Base-by-base conservation (phyloP, 1,140 invertebrate species). In the Acromyrmex charruanus region DNA sequence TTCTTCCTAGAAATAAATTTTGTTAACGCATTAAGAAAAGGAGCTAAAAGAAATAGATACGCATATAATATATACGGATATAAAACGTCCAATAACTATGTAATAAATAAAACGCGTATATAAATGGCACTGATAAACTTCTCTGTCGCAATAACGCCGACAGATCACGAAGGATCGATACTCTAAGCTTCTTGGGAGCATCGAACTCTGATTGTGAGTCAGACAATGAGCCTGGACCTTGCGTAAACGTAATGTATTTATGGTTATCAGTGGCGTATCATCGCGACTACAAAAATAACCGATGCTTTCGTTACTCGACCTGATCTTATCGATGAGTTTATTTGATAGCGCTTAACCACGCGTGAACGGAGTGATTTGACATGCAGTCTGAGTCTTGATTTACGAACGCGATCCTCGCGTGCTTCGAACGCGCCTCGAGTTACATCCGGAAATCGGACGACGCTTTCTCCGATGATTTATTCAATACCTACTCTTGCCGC, bases 251-350 rank as follows among this genome's bases (percentile, higher is more conserved):
- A 39, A 51, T 44, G 2, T 71, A 59, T 85, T 77, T 51, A 66
- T 49, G 61, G 16, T 88, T 88, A 88, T 89, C 88, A 74, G 10
- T 25, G 80, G 31, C 58, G 18, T 66, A 74, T 68, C 59, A 21
- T 14, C 4, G 35, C 31, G n/a, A 25, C 6, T 58, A 59, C 61
- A 66, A 87, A 89, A 88, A 89, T 66, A 88, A 49, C 53, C 58
- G 14, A 49, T 28, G 59, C 58, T 75, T 77, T 80, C 74, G 51
- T 71, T 55, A 14, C 44, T 53, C 14, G 55, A 58, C 14, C 51
- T 5, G 35, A n/a, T 63, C 61, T 89, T 89, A 89, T 89, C 88
- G 61, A 51, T 61, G 49, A 63, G 58, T 59, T 49, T 12, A 39
- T 53, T 63, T 2, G 35, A 77, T 66, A 68, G 25, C 63, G 51